Evolutionary conservation across 1,140 invertebrate genomes (phyloP).

Genomic region (Phenacoccus solenopsis): DNA sequence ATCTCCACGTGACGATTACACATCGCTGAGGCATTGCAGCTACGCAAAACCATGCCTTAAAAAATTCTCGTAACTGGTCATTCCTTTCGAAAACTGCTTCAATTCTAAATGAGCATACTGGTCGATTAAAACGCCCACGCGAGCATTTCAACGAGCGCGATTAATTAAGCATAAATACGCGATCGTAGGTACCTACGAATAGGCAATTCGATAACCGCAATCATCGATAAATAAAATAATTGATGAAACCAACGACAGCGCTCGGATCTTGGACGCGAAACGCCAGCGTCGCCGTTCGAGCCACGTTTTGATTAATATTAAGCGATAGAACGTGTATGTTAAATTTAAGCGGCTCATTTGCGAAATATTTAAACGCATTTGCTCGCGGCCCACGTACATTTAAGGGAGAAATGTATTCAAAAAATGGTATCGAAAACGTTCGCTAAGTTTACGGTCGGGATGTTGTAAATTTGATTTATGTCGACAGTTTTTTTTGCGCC

Average conservation of each 20-base stretch:
- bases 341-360: conserved; percentile 1
- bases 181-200: no score
- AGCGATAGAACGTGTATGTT: neutral
- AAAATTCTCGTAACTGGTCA: no score
- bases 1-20: no score
- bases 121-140: no score
- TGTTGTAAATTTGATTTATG: neutral
- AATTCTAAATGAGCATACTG: no score
- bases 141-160: no score
- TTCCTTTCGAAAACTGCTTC: no score
- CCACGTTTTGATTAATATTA: neutral
- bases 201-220: no score
- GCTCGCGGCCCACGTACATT: neutral
- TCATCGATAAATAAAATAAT: neutral
- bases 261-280: no score
- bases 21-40: no score
- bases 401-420: conserved; percentile 2
- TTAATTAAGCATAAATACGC: no score
- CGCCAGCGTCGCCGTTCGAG: neutral
- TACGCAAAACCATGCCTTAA: no score
- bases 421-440: conserved; percentile 2
- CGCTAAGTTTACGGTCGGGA: neutral
- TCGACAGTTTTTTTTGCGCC: neutral
- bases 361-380: neutral
- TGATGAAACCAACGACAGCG: neutral